Evolutionary conservation across 1,140 invertebrate genomes (phyloP).

Genomic region (Acromyrmex echinatior): DNA sequence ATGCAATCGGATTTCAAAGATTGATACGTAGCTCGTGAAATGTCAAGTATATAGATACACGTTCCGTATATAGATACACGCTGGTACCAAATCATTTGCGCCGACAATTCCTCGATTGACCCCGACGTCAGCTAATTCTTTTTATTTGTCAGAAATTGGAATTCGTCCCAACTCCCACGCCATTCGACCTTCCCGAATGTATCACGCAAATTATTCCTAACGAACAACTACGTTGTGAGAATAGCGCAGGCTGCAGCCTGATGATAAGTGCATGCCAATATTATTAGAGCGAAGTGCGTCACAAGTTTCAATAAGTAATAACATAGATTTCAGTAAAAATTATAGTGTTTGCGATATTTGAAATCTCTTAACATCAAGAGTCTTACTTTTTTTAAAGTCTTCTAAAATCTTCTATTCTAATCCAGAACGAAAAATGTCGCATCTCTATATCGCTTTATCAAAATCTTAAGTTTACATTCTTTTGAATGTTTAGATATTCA

Average conservation of each 20-base stretch:
- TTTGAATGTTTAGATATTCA: neutral
- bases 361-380: neutral
- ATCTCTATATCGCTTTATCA: neutral
- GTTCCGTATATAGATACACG: slow-evolving; percentile 64
- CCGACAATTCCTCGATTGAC: slow-evolving; percentile 47
- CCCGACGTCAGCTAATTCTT: slow-evolving; percentile 11
- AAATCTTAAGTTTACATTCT: neutral
- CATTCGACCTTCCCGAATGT: slow-evolving; percentile 41
- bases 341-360: neutral
- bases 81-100: slow-evolving; percentile 70
- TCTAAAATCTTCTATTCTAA: neutral
- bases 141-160: slow-evolving; percentile 34
- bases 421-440: neutral
- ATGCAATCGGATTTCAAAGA: slow-evolving; percentile 17
- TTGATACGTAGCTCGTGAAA: slow-evolving; percentile 62
- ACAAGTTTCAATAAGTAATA: neutral
- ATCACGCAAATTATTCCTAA: slow-evolving; percentile 57
- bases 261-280: neutral
- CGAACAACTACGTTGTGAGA: slow-evolving; percentile 10
- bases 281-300: neutral
- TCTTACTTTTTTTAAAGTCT: neutral
- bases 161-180: slow-evolving; percentile 61
- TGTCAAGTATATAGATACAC: slow-evolving; percentile 65
- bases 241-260: neutral
- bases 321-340: neutral